Evolutionary conservation across 1,140 invertebrate genomes (phyloP).

Genomic region (Trichonephila clavata): DNA sequence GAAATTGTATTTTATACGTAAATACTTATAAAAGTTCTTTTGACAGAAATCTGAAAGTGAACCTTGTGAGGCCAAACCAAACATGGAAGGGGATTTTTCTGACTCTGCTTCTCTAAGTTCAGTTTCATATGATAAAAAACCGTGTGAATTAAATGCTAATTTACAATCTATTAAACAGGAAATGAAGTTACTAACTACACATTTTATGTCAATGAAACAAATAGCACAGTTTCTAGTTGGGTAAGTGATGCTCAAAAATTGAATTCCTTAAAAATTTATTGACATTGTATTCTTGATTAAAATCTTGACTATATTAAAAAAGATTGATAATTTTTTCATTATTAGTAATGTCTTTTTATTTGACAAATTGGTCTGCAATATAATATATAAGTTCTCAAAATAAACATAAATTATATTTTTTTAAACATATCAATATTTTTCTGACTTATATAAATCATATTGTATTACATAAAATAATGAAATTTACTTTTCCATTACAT

Average conservation of each 20-base stretch:
- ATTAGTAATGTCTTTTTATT: no score
- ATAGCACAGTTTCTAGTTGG: conserved; percentile 11
- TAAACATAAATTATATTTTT: no score
- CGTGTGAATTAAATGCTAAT: background rate
- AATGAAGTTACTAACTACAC: conserved; percentile 1
- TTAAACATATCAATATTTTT: no score
- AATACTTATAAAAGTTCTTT: background rate
- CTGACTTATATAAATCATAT: no score
- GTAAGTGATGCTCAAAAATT: background rate
- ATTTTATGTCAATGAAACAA: conserved; percentile 38
- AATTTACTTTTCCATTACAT: no score
- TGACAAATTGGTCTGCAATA: no score
- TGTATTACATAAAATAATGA: no score
- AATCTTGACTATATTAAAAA: no score
- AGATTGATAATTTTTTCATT: no score
- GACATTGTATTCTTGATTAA: no score
- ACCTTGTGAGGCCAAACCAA: background rate
- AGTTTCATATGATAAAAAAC: background rate
- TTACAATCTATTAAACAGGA: conserved; percentile 32
- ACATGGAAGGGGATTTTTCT: background rate
- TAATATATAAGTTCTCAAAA: no score
- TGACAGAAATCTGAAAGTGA: background rate
- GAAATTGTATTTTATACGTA: background rate
- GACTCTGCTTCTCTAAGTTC: conserved; percentile 24
- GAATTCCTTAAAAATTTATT: no score